Evolutionary conservation across 1,140 invertebrate genomes (phyloP).

Genomic region (Ceratoteleas bidentatus): DNA sequence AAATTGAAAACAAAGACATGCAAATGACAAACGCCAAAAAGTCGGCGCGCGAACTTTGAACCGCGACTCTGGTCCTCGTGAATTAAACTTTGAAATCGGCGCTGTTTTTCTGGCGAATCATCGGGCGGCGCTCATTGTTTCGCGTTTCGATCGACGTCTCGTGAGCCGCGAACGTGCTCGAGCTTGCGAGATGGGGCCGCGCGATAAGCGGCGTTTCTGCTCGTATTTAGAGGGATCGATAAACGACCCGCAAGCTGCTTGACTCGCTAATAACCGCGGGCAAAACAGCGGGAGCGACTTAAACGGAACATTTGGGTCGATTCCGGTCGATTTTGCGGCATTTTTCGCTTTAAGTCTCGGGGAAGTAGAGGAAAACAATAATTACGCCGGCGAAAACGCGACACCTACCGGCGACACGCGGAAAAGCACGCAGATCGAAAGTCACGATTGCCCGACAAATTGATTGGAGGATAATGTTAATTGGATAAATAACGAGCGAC

Average conservation of each 20-base stretch:
- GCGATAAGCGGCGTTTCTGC: constrained; percentile 49
- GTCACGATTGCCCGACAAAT: constrained; percentile 38
- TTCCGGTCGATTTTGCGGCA: constrained; percentile 39
- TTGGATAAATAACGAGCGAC: constrained; percentile 56
- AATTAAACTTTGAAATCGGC: constrained; percentile 14
- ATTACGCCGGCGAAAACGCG: constrained; percentile 29
- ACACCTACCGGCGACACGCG: neutral
- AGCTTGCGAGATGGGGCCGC: constrained; percentile 55
- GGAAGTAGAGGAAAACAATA: constrained; percentile 51
- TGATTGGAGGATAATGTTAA: constrained; percentile 61
- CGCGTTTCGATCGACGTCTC: constrained; percentile 21
- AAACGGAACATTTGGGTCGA: constrained; percentile 61
- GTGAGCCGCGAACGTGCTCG: constrained; percentile 31
- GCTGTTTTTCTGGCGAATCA: constrained; percentile 1
- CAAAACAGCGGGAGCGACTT: constrained; percentile 55
- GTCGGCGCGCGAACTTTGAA: neutral
- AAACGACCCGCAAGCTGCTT: constrained; percentile 57
- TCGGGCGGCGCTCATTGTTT: constrained; percentile 31
- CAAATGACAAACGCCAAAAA: neutral
- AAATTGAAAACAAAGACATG: neutral
- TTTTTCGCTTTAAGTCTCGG: constrained; percentile 26
- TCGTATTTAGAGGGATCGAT: constrained; percentile 62
- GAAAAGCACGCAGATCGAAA: constrained; percentile 42
- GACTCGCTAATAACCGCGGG: constrained; percentile 64
- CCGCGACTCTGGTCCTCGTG: constrained; percentile 4